Conservation (phyloP, 2,113 vertebrate species). For the Cyphomyrus plagiostoma region DNA sequence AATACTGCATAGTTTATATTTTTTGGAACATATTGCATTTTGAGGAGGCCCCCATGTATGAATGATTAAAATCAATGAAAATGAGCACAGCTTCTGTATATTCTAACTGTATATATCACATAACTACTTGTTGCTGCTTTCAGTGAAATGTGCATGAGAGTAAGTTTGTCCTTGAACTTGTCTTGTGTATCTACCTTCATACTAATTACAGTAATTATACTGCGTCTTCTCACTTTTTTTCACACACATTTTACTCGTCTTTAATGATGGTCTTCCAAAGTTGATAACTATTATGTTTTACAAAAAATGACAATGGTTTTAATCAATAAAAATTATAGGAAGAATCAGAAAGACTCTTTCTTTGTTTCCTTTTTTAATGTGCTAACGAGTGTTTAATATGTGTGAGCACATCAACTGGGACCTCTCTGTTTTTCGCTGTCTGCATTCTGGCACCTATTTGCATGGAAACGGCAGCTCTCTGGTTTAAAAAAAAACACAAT, state of each 20-base stretch:
- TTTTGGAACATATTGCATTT: not conserved
- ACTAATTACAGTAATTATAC: not conserved
- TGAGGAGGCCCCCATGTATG: not conserved
- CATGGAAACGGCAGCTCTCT: not conserved
- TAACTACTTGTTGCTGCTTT: not conserved
- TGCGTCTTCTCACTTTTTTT: not conserved
- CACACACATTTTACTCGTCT: not conserved
- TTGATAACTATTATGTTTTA: not conserved
- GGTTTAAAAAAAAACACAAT: not conserved
- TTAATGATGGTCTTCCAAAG: not conserved
- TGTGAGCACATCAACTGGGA: not conserved
- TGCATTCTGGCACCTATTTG: not conserved
- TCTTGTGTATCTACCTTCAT: not conserved
- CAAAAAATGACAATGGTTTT: not conserved
- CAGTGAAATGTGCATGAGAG: not conserved
- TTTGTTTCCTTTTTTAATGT: not conserved
- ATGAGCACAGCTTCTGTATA: not conserved
- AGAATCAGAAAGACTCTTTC: not conserved
- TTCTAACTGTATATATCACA: not conserved
- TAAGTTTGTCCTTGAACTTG: not conserved
- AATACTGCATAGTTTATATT: not conserved
- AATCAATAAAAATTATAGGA: not conserved
- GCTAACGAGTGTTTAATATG: not conserved
- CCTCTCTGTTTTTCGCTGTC: not conserved
- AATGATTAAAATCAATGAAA: not conserved